Percentiles rank a stretch among this genome's conserved stretches.
Conservation (phyloP, 2,888 invertebrate genomes). For the Copidosoma aretas region DNA sequence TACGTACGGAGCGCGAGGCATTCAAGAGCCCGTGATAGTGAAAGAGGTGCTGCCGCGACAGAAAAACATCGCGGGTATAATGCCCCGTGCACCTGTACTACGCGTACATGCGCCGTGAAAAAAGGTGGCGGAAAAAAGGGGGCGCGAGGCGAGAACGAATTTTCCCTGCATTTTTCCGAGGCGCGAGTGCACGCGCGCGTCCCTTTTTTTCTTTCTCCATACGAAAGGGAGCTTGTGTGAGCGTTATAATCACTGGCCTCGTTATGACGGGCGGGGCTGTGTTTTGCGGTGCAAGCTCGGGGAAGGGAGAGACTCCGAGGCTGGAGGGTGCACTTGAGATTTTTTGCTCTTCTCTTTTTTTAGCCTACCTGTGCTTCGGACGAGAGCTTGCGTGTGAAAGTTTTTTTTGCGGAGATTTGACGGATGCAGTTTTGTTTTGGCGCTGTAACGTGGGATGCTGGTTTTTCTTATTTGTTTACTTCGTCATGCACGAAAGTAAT, state of each 20-base stretch:
- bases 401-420: neutral
- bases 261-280: neutral
- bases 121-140: neutral
- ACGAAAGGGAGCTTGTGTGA: neutral
- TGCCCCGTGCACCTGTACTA: too few species aligned
- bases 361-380: too few species aligned
- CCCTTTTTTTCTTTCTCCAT: neutral
- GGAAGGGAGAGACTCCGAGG: neutral
- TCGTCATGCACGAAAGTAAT: too few species aligned
- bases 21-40: neutral
- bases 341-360: neutral
- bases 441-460: neutral
- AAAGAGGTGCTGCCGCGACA: neutral
- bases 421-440: too few species aligned
- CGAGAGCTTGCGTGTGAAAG: too few species aligned
- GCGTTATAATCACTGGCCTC: neutral
- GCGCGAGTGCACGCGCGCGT: neutral
- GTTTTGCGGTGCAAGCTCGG: neutral
- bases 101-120: neutral
- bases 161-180: too few species aligned
- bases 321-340: neutral
- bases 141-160: neutral
- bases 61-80: too few species aligned
- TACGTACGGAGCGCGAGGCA: neutral
- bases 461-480: neutral